Conservation (phyloP, 2,888 invertebrate species). For the Melieria picta region DNA sequence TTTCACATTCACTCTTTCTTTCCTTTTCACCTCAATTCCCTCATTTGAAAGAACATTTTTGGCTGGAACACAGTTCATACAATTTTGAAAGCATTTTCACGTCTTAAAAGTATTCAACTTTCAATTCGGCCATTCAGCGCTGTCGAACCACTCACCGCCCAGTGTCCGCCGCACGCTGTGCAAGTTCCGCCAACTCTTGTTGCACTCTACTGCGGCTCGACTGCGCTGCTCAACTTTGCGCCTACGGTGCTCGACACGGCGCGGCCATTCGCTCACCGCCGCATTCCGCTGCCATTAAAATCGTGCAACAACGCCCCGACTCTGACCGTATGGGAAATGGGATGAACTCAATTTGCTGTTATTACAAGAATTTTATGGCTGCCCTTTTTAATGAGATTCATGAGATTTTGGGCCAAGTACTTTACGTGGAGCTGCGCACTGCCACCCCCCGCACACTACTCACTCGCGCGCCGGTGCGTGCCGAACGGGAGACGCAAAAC, state of each 20-base stretch:
- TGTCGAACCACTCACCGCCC: background rate
- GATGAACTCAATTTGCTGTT: constrained; percentile 56
- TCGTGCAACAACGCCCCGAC: background rate
- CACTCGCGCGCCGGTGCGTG: background rate
- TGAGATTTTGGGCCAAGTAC: constrained; percentile 45
- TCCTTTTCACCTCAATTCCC: too few species aligned
- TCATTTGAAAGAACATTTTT: too few species aligned
- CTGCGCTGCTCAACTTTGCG: too few species aligned
- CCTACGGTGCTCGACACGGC: too few species aligned
- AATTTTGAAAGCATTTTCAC: background rate
- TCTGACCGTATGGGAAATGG: constrained; percentile 48
- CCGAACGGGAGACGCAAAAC: constrained; percentile 15
- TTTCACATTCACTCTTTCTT: too few species aligned
- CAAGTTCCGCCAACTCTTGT: background rate
- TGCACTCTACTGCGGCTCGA: constrained; percentile 33
- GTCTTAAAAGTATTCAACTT: background rate
- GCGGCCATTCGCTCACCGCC: background rate
- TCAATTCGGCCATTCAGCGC: background rate
- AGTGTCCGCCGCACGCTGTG: too few species aligned
- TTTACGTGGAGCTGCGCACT: background rate
- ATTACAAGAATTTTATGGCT: constrained; percentile 55
- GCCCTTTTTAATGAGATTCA: constrained; percentile 55
- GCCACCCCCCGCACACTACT: background rate
- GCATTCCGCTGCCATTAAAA: background rate
- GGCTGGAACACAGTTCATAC: too few species aligned